Conservation (phyloP, 2,113 vertebrate genomes). For the Solea senegalensis region DNA sequence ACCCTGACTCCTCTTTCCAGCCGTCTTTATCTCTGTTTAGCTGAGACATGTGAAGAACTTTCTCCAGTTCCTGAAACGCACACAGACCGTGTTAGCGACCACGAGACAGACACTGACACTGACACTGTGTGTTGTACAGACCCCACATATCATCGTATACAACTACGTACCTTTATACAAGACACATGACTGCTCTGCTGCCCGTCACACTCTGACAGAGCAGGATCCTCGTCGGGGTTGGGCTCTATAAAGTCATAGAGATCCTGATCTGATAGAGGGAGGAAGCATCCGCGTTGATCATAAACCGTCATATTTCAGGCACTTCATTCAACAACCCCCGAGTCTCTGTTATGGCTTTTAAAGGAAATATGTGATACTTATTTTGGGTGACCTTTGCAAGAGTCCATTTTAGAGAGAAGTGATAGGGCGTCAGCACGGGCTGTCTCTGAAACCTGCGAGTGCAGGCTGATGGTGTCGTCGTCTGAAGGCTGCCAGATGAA, state of each 20-base stretch:
- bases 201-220: slow-evolving; percentile 87
- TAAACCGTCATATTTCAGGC: slow-evolving; percentile 61
- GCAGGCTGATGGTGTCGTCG: slow-evolving; percentile 96
- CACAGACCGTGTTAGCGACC: background rate
- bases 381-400: slow-evolving; percentile 89
- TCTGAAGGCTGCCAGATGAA: slow-evolving; percentile 88
- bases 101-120: background rate
- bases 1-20: slow-evolving; percentile 90
- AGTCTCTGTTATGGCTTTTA: slow-evolving; percentile 68
- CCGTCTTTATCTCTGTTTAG: slow-evolving; percentile 87
- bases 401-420: slow-evolving; percentile 87
- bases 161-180: slow-evolving; percentile 87
- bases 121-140: background rate
- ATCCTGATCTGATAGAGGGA: slow-evolving; percentile 89
- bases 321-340: slow-evolving; percentile 69
- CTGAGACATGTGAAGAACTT: slow-evolving; percentile 87
- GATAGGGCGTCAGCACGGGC: slow-evolving; percentile 88
- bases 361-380: slow-evolving; percentile 69
- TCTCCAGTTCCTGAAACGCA: slow-evolving; percentile 86
- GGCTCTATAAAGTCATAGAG: slow-evolving; percentile 93
- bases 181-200: slow-evolving; percentile 85
- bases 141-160: background rate
- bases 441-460: slow-evolving; percentile 97
- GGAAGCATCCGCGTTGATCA: slow-evolving; percentile 75
- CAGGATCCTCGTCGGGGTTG: slow-evolving; percentile 85